A percentile compares a stretch with the other conserved stretches of the same genome.
phyloP scores from a whole-genome alignment of 2,797 vertebrate genomes.

The Pyrrhura leucotis region DNA sequence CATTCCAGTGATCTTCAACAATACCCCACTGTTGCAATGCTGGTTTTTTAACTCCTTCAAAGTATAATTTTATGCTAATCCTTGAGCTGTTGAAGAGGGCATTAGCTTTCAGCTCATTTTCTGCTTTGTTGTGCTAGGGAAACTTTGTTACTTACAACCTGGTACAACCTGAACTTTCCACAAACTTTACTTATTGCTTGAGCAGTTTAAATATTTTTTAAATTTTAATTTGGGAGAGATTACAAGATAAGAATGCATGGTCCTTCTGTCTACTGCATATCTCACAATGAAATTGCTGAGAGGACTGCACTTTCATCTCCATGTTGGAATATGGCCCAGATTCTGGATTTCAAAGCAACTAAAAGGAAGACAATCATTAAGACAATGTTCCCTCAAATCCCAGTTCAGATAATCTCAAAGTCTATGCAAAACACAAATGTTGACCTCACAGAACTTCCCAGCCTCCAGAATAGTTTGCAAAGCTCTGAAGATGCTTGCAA shows the following conservation, averaged over 20 bases:
- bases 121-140: conserved; percentile 26
- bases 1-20: conserved; percentile 72
- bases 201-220: conserved; percentile 10
- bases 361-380: conserved; percentile 77
- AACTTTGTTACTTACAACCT: conserved; percentile 42
- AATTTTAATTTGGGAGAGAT: conserved; percentile 33
- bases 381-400: conserved; percentile 76
- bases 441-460: conserved; percentile 66
- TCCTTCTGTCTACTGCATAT: conserved; percentile 46
- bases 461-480: conserved; percentile 68
- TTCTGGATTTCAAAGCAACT: conserved; percentile 76
- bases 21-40: conserved; percentile 71
- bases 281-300: conserved; percentile 34
- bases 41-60: conserved; percentile 57
- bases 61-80: conserved; percentile 84
- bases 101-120: conserved; percentile 73
- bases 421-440: conserved; percentile 75
- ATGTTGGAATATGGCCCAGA: conserved; percentile 67
- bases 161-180: conserved; percentile 47
- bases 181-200: conserved; percentile 42
- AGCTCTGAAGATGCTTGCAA: conserved; percentile 55
- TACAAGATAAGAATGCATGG: background rate
- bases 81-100: conserved; percentile 69
- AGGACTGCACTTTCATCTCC: conserved; percentile 61
- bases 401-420: conserved; percentile 79